These are phyloP conservation scores for Premnoplex brunnescens DNA, from an alignment of 2,797 vertebrate genomes.

Conservation along the genomic window DNA sequence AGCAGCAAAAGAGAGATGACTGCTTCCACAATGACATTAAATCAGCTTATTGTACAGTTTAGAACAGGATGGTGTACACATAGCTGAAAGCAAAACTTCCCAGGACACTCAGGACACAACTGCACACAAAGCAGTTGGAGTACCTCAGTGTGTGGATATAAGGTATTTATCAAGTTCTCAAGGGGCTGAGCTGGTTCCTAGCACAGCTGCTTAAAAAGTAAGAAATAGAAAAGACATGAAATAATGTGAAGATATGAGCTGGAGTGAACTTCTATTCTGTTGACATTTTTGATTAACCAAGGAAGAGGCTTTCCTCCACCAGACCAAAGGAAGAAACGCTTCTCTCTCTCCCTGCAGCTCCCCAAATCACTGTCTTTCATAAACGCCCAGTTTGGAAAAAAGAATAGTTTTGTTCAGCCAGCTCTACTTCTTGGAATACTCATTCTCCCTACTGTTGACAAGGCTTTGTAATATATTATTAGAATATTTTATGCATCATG, in stretches of 20 bases:
- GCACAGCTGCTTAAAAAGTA: not conserved
- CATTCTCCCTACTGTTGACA: slow-evolving; percentile 42
- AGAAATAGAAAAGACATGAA: not conserved
- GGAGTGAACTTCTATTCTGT: not conserved
- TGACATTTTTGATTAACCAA: not conserved
- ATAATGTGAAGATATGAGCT: not conserved
- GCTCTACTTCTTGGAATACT: slow-evolving; percentile 47
- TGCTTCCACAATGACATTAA: not conserved
- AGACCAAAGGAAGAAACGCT: not conserved
- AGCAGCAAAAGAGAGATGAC: not conserved
- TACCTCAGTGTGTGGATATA: not conserved
- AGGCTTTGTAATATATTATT: slow-evolving; percentile 53
- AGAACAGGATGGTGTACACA: not conserved
- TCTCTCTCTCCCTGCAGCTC: not conserved
- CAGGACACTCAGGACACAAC: not conserved
- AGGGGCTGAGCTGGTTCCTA: not conserved
- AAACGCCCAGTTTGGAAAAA: not conserved
- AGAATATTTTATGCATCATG: slow-evolving; percentile 56
- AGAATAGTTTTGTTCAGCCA: slow-evolving; percentile 15
- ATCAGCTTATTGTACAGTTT: not conserved
- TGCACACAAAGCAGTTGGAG: not conserved
- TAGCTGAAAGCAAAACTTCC: not conserved
- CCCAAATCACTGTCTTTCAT: not conserved
- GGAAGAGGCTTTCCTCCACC: not conserved
- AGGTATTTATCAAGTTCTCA: not conserved